A percentile compares a stretch with the other conserved stretches of the same genome.
Evolutionary conservation across 2,888 invertebrate species (phyloP).

Genomic region (Trachelus iudaicus): DNA sequence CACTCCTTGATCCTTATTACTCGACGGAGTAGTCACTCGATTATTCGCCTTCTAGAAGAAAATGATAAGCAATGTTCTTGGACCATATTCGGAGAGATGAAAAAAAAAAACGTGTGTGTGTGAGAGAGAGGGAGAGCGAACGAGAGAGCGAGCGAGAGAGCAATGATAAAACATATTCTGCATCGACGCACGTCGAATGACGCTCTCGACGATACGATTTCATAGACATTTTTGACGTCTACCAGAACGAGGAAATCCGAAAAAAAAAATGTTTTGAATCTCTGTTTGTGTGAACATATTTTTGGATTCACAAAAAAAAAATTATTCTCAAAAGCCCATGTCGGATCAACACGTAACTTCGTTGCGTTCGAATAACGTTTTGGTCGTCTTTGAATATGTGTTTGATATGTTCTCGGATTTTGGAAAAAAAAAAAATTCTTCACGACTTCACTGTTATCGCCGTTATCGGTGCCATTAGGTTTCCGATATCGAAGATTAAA

Average conservation of each 20-base stretch:
- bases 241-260: background rate
- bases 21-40: slow-evolving; percentile 3
- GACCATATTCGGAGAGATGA: slow-evolving; percentile 22
- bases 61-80: slow-evolving; percentile 38
- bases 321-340: background rate
- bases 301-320: background rate
- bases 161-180: background rate
- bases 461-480: background rate
- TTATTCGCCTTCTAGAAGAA: slow-evolving; percentile 15
- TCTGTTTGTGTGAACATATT: background rate
- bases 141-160: slow-evolving; percentile 1
- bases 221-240: background rate
- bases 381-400: background rate
- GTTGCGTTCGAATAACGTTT: background rate
- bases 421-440: background rate
- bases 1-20: background rate
- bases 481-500: slow-evolving; percentile 11
- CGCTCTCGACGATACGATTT: slow-evolving; percentile 7
- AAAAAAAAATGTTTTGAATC: background rate
- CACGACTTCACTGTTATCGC: no score
- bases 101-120: background rate
- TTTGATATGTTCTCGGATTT: background rate
- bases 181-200: background rate
- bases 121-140: background rate
- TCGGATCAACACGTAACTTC: background rate